Percentiles rank a stretch among this genome's conserved stretches.
Conservation (phyloP, 2,888 invertebrate genomes). For the Agonopterix subpropinquella region DNA sequence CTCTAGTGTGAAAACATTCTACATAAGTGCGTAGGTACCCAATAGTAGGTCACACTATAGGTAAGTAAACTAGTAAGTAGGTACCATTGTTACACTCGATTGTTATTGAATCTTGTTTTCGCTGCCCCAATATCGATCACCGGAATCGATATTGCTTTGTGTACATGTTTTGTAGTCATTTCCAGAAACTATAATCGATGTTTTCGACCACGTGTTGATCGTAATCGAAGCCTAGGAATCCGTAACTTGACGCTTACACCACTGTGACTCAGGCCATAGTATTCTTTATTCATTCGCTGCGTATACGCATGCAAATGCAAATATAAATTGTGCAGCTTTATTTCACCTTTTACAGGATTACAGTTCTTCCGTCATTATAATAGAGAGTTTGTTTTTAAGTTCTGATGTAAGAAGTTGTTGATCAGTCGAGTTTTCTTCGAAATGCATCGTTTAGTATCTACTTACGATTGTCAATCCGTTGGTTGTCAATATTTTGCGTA, state of each 20-base stretch:
- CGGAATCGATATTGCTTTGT: constrained; percentile 17
- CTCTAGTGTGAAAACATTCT: too few species aligned
- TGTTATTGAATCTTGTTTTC: constrained; percentile 8
- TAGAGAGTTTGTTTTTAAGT: background rate
- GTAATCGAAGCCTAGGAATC: constrained; percentile 22
- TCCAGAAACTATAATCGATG: constrained; percentile 17
- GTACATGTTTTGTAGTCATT: constrained; percentile 16
- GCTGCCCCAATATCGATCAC: constrained; percentile 13
- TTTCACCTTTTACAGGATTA: background rate
- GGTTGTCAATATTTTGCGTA: too few species aligned
- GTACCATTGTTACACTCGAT: background rate
- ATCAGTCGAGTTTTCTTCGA: too few species aligned
- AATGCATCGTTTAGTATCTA: too few species aligned
- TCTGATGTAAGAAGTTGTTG: too few species aligned
- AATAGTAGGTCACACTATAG: too few species aligned
- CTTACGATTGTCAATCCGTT: too few species aligned
- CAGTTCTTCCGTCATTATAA: background rate
- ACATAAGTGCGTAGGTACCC: too few species aligned
- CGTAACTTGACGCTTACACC: constrained; percentile 17
- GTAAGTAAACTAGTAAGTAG: too few species aligned
- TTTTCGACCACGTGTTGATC: constrained; percentile 21
- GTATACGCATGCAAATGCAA: constrained; percentile 4
- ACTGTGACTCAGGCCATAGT: constrained; percentile 16
- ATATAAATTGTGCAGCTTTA: background rate
- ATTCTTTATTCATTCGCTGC: constrained; percentile 8